Base-by-base conservation (phyloP, 1,140 invertebrate species). In the Hycleus cichorii region DNA sequence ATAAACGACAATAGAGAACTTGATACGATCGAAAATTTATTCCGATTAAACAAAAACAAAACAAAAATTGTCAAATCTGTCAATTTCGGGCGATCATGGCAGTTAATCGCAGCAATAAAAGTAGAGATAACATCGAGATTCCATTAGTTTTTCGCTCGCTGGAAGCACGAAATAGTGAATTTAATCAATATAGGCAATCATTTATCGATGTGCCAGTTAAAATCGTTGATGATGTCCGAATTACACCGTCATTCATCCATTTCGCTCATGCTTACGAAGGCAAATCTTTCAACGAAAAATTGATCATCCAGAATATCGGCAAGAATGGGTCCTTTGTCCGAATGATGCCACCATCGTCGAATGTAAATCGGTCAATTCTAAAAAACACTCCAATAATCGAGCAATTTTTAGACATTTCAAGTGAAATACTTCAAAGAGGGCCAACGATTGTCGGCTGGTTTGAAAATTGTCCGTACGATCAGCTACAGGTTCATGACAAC, bases 201-300 rank as follows among this genome's bases (percentile, higher is more conserved):
- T 5, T 7, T 5, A 7, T 5, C 32, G 32, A 32, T 3, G 32
- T 32, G 7, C 42, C 12, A 39, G 5, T 54, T 47, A 9, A 43
- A 56, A 24, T 52, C 1, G 47, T 64, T 9, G 59, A 69, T 47
- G 38, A 62, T 42, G 62, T 72, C 0, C 57, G 59, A 4, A 68
- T 72, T n/a, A 63, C 62, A 6, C 72, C 72, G 6, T 47, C 49
- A 26, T 58, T 47, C 32, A 64, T 72, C 55, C 57, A 67, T 47
- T 69, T 73, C 24, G 57, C 48, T 3, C 69, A 72, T 57, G 65
- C 69, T 1, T 62, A 57, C 38, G 72, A 73, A 59, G 69, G 69
- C 4, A 63, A 66, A 40, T 48, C 49, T 3, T 63, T 62, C 48
- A 24, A 47, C 26, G 54, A 65, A 46, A 46, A 39, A 7, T 52